Evolutionary conservation across 1,140 invertebrate genomes (phyloP), one percentile per base, ranked within the genome.

Genomic region (Plutomurus gul): DNA sequence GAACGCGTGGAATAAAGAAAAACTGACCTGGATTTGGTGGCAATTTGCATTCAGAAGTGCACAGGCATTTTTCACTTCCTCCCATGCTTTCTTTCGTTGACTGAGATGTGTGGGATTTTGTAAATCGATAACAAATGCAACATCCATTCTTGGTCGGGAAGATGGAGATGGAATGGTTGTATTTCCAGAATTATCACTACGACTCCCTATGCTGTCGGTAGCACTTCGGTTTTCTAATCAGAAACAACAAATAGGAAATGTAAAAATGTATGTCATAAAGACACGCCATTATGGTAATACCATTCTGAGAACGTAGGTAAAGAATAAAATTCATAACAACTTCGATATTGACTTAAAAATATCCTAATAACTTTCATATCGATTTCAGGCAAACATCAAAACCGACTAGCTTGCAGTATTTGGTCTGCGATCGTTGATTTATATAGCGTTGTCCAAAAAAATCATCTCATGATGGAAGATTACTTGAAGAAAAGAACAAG

Each of bases 81-180:
- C 95, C 30, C 94, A 88, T 20, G 94, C 94, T 86, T 90, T 91
- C 87, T 92, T 92, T 71, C 95, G 89, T 78, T 95, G 91, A 60
- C 87, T 85, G 73, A 94, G 86, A 86, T 93, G 89, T 82, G 92
- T 90, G 18, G 89, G 86, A 85, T 92, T 91, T 84, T 92, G 90
- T 30, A 95, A 87, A 87, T 97, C 95, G 82, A 97, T 90, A 2
- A 83, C 92, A 89, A 94, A 95, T 75, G 93, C 95, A 56, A 97
- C 94, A 87, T 96, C 95, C 93, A 97, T 96, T 81, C 89, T 90
- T 46, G 91, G 89, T 82, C 90, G 89, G 20, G 73, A 46, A 16
- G 73, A 36, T 3, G 60, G 36, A 18, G 81, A 72, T 8, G 82
- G 75, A 18, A 84, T 82, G 46, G 80, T 71, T 40, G 91, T 92